Evolutionary conservation across 1,140 invertebrate genomes (phyloP), one percentile per base, ranked within the genome.

Genomic region (Philopotamus ludificatus): DNA sequence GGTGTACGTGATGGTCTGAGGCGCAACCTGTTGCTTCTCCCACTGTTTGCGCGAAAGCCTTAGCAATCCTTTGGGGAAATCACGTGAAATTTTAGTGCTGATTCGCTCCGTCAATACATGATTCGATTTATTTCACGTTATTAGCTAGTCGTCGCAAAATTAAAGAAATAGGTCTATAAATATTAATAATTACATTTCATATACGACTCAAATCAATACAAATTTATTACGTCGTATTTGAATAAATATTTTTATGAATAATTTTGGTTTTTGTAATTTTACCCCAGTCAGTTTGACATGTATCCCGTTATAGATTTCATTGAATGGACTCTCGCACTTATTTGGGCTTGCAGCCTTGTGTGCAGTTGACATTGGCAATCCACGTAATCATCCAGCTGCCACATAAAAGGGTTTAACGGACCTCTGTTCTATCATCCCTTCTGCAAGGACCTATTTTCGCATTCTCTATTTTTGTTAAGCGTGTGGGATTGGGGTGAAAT

Each of bases 361-460:
- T 60, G 57, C 57, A 60, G 57, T 47, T 60, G 57, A 60, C 57
- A 60, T 16, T 47, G n/a, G 23, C 34, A 57, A 42, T 39, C 39
- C 42, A 28, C 57, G 57, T 58, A 58, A 54, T 54, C 23, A 23
- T 21, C 41, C 55, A 60, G 44, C 42, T 60, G 57, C 26, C 51
- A 16, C 15, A 54, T 18, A 54, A 54, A 26, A 54, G 51, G 7
- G 7, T 54, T 54, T 54, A 54, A 26, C 15, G 51, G 51, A 4
- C 18, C 3, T 47, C 8, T 47, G 34, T n/a, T n/a, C n/a, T n/a
- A n/a, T n/a, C n/a, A 34, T 34, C 28, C 28, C 28, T 34, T 34
- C 12, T 34, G 28, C 28, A 34, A 34, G 12, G 12, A 7, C 44
- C 15, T 20, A 7, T 47, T 47, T 47, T 47, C 10, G 44, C 44